Percentiles rank a stretch among this genome's conserved stretches.
Evolutionary conservation across 2,113 vertebrate species (phyloP).

Genomic region (Myodes glareolus): DNA sequence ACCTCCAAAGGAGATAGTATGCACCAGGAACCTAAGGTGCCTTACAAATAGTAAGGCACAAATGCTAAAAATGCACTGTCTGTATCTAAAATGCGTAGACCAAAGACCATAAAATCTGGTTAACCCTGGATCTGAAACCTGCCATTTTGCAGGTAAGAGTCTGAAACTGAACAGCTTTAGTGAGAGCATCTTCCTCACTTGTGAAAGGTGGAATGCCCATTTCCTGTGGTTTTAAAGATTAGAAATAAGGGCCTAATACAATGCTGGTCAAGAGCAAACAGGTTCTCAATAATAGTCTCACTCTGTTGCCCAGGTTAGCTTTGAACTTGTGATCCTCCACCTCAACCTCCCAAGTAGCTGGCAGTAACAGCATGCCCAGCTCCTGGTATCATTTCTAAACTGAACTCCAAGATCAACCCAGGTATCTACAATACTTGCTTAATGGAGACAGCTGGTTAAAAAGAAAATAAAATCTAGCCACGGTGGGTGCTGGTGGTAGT

Average conservation of each 20-base stretch:
- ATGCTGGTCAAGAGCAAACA: not conserved
- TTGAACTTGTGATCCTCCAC: not conserved
- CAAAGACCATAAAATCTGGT: not conserved
- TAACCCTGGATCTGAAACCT: constrained; percentile 19
- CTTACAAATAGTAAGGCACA: not conserved
- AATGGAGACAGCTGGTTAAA: not conserved
- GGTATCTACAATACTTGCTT: not conserved
- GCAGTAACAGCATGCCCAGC: not conserved
- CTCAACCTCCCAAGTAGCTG: not conserved
- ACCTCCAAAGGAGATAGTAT: not conserved
- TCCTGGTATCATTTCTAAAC: not conserved
- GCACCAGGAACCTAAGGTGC: not conserved
- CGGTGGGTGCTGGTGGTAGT: not conserved
- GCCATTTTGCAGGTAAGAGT: not conserved
- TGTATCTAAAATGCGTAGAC: not conserved
- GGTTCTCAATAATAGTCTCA: not conserved
- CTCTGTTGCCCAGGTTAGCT: not conserved
- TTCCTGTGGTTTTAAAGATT: not conserved
- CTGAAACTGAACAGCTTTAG: not conserved
- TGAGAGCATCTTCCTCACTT: not conserved
- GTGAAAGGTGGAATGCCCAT: not conserved
- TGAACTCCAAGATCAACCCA: constrained; percentile 1
- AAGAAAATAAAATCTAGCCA: not conserved
- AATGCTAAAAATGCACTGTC: constrained; percentile 37
- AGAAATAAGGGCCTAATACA: not conserved